phyloP scores from a whole-genome alignment of 2,888 invertebrate genomes.

The Buathra laborator region DNA sequence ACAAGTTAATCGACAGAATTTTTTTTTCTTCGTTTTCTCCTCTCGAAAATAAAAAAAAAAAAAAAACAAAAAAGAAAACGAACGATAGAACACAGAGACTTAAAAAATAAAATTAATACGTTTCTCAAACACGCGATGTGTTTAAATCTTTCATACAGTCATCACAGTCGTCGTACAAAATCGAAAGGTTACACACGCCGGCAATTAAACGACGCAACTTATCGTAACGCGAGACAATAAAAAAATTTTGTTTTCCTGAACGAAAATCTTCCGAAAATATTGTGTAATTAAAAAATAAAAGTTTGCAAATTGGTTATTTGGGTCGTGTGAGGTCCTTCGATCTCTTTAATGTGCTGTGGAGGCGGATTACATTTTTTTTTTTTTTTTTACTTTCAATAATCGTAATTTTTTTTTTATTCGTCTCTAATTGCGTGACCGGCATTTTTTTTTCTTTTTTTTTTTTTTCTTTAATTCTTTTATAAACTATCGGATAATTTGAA shows the following conservation, averaged over 20 bases:
- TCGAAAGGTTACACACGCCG: conserved; percentile 60
- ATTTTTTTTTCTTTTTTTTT: conserved; percentile 26
- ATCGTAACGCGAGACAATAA: conserved; percentile 59
- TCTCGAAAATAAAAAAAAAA: neutral
- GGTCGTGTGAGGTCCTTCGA: conserved; percentile 41
- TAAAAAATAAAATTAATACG: conserved; percentile 15
- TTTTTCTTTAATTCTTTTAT: conserved; percentile 39
- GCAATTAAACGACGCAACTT: conserved; percentile 44
- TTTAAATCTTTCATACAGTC: conserved; percentile 63
- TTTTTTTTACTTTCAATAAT: conserved; percentile 65
- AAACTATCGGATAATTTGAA: conserved; percentile 66
- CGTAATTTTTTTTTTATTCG: conserved; percentile 36
- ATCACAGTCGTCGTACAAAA: conserved; percentile 70
- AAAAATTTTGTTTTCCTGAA: conserved; percentile 43
- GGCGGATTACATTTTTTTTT: conserved; percentile 63
- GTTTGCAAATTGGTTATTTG: conserved; percentile 30
- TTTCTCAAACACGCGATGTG: conserved; percentile 52
- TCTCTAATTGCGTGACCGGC: conserved; percentile 52
- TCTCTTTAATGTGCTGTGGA: conserved; percentile 54
- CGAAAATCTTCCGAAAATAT: conserved; percentile 47
- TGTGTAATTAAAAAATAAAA: conserved; percentile 9
- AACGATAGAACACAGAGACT: neutral
- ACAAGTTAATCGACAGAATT: conserved; percentile 42
- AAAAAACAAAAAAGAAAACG: conserved; percentile 22
- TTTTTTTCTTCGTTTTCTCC: conserved; percentile 10